Conservation (phyloP, 2,797 vertebrate genomes). For the Pagetopsis macropterus region DNA sequence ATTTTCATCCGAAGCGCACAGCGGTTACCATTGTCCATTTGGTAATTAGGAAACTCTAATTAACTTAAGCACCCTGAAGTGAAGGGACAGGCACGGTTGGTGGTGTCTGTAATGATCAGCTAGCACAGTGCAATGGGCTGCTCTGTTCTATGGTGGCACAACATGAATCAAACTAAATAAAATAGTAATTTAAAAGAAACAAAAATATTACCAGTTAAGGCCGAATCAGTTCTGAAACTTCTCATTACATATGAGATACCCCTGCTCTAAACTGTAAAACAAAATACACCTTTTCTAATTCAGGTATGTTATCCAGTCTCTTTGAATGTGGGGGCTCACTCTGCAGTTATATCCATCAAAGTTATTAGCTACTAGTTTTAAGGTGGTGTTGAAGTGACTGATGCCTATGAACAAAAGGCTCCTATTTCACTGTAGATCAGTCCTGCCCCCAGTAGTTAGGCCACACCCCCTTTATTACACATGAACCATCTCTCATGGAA, state of each 20-base stretch:
- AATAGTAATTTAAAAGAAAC: background rate
- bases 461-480: too few relatives aligned
- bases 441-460: too few relatives aligned
- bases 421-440: too few relatives aligned
- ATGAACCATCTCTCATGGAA: too few relatives aligned
- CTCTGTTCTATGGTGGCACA: slow-evolving; percentile 8
- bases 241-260: background rate
- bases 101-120: slow-evolving; percentile 42
- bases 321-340: slow-evolving; percentile 13
- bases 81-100: slow-evolving; percentile 35
- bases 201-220: background rate
- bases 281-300: background rate
- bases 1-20: slow-evolving; percentile 33
- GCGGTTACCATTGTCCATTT: slow-evolving; percentile 31
- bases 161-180: background rate
- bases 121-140: slow-evolving; percentile 49
- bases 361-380: background rate
- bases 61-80: slow-evolving; percentile 52
- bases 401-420: too few relatives aligned
- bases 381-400: too few relatives aligned
- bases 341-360: slow-evolving; percentile 11
- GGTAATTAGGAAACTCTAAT: slow-evolving; percentile 58
- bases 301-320: background rate
- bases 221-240: background rate
- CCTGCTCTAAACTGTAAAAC: background rate